phyloP scores from a whole-genome alignment of 1,140 invertebrate species.

The Drosophila carrolli region DNA sequence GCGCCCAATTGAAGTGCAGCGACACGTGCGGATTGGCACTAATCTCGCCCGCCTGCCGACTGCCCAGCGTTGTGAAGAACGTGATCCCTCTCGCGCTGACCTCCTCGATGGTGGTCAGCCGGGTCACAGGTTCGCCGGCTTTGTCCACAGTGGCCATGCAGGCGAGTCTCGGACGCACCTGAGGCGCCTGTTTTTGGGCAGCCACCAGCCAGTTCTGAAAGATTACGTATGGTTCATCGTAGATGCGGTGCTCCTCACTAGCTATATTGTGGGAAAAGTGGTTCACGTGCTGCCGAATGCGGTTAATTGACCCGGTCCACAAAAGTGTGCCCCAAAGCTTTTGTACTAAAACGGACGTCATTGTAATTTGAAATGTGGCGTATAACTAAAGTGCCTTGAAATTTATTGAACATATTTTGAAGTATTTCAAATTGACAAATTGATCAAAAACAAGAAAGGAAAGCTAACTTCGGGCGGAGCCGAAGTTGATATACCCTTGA shows the following conservation, averaged over 20 bases:
- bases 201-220: conserved; percentile 48
- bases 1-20: conserved; percentile 95
- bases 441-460: too few relatives aligned
- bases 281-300: neutral
- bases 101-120: conserved; percentile 91
- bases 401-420: neutral
- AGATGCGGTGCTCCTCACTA: conserved; percentile 24
- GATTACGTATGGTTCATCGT: conserved; percentile 54
- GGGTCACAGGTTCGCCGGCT: conserved; percentile 90
- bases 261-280: neutral
- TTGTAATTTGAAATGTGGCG: conserved; percentile 12
- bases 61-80: conserved; percentile 93
- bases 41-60: conserved; percentile 91
- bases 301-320: conserved; percentile 2
- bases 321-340: neutral
- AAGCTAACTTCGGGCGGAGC: too few relatives aligned
- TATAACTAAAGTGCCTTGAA: neutral
- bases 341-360: conserved; percentile 17
- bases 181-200: conserved; percentile 26
- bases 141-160: conserved; percentile 92
- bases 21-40: conserved; percentile 93
- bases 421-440: too few relatives aligned
- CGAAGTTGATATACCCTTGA: too few relatives aligned
- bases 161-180: conserved; percentile 92
- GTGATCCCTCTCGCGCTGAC: conserved; percentile 91